Conservation (phyloP, 1,140 invertebrate genomes). For the Phymorhynchus buccinoides region DNA sequence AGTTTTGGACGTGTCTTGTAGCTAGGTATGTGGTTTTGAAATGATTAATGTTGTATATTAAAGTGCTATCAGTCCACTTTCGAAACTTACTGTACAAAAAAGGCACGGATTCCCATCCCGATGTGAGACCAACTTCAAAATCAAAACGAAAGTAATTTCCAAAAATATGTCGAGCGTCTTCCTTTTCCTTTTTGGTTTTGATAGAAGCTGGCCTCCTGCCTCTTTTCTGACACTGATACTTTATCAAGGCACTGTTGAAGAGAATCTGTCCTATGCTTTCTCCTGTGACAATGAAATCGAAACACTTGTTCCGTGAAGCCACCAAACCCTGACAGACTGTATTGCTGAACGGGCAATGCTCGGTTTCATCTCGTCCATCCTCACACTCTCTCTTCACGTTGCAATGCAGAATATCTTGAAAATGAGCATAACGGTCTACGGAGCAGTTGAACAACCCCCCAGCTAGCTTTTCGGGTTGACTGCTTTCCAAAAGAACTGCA, state of each 20-base stretch:
- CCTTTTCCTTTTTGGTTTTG: neutral
- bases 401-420: neutral
- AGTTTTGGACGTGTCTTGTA: neutral
- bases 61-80: neutral
- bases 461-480: neutral
- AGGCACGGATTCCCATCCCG: neutral
- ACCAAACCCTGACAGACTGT: neutral
- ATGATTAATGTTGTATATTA: neutral
- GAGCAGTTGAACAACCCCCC: neutral
- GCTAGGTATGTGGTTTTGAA: neutral
- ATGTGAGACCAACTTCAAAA: neutral
- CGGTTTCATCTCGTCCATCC: neutral
- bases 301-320: neutral
- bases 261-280: neutral
- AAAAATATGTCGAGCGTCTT: neutral
- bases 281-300: neutral
- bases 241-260: neutral
- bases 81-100: neutral
- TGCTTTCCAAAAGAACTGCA: neutral
- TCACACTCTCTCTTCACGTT: slow-evolving; percentile 26
- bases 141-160: neutral
- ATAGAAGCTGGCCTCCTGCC: neutral
- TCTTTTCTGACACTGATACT: neutral
- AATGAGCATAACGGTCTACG: neutral
- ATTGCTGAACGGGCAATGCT: slow-evolving; percentile 27